Conservation (phyloP, 2,888 invertebrate genomes). For the Ceriagrion tenellum region DNA sequence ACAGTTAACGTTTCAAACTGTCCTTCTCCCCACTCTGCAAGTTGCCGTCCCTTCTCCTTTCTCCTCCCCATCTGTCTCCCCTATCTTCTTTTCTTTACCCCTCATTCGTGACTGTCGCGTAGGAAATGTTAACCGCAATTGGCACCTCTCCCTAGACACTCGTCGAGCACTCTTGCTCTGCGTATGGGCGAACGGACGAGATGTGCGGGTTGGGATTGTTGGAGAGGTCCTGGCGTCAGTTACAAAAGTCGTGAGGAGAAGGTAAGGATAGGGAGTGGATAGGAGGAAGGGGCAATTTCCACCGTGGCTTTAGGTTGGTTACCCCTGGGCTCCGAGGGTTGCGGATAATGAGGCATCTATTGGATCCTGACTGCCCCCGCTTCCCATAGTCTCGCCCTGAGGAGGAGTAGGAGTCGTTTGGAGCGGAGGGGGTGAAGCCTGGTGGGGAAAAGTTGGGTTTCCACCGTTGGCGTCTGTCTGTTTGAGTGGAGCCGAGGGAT, state of each 20-base stretch:
- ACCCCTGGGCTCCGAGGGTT: not conserved
- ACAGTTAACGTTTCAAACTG: too few relatives aligned
- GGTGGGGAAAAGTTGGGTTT: constrained; percentile 4
- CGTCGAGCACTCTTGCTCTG: not conserved
- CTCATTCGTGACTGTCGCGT: not conserved
- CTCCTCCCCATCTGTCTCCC: not conserved
- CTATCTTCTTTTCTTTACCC: not conserved
- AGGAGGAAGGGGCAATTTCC: constrained; percentile 22
- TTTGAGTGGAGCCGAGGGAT: not conserved
- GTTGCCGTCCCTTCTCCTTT: not conserved
- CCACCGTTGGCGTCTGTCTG: not conserved
- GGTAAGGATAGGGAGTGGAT: not conserved
- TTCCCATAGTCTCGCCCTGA: not conserved
- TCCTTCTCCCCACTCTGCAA: too few relatives aligned
- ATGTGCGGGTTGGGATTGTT: not conserved
- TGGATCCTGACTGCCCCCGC: not conserved
- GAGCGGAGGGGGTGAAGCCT: not conserved
- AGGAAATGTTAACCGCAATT: constrained; percentile 29
- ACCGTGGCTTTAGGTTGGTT: not conserved
- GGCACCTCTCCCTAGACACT: constrained; percentile 11
- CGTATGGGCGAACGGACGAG: not conserved
- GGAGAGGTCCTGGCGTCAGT: too few relatives aligned
- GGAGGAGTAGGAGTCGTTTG: too few relatives aligned
- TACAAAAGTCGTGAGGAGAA: too few relatives aligned
- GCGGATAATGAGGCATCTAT: constrained; percentile 54